Evolutionary conservation across 2,113 vertebrate species (phyloP).

Genomic region (Oenanthe melanoleuca): DNA sequence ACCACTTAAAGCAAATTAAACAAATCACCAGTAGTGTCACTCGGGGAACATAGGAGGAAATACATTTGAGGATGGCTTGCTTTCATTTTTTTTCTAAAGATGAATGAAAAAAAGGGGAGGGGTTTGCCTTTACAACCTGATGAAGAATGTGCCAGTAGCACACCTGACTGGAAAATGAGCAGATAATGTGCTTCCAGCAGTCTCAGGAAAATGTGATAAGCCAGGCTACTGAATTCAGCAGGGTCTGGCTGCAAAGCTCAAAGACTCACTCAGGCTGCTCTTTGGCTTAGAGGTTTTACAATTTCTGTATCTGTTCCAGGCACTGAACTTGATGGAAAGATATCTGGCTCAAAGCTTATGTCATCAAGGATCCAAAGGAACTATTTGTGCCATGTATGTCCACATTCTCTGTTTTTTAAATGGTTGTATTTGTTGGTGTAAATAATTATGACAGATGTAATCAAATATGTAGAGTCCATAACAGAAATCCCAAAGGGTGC

Average conservation of each 20-base stretch:
- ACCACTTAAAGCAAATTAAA: neutral
- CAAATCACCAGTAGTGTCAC: neutral
- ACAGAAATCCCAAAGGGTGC: neutral
- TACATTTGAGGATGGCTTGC: neutral
- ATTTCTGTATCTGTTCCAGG: neutral
- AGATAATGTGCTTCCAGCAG: neutral
- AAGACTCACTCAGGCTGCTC: rapidly evolving
- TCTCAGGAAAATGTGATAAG: neutral
- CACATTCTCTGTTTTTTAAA: neutral
- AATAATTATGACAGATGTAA: neutral
- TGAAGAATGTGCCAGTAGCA: neutral
- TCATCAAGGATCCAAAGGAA: neutral
- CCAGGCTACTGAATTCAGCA: neutral
- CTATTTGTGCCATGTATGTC: neutral
- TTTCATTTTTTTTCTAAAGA: neutral
- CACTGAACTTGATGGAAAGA: neutral
- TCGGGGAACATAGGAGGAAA: neutral
- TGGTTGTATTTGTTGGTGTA: neutral
- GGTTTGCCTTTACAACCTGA: neutral
- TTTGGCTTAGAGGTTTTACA: neutral
- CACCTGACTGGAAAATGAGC: neutral
- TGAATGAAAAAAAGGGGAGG: neutral
- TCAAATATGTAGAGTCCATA: neutral
- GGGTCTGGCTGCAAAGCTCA: neutral
- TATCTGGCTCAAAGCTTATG: neutral